phyloP scores from a whole-genome alignment of 2,113 vertebrate species.

The Cinclus mexicanus region DNA sequence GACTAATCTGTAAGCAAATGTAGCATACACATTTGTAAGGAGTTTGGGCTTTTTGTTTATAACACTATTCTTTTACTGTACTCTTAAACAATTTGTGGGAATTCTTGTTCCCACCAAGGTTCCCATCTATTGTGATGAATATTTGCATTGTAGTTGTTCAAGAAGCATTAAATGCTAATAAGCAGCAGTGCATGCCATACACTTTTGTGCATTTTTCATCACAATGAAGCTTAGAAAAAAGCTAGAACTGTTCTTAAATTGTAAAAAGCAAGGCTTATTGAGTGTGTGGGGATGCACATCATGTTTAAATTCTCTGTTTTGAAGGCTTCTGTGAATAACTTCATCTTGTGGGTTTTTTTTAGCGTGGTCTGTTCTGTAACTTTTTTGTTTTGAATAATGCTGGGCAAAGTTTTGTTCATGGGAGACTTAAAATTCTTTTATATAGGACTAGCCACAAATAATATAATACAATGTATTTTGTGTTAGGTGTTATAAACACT shows the following conservation, averaged over 20 bases:
- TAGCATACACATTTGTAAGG: background rate
- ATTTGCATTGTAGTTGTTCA: constrained; percentile 67
- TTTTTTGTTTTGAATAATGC: background rate
- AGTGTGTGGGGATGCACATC: background rate
- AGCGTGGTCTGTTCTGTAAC: background rate
- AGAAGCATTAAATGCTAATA: constrained; percentile 60
- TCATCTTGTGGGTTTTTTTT: background rate
- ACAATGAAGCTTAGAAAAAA: constrained; percentile 43
- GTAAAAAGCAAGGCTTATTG: background rate
- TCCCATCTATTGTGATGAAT: constrained; percentile 56
- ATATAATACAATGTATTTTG: background rate
- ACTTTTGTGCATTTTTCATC: constrained; percentile 34
- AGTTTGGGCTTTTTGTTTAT: constrained; percentile 28
- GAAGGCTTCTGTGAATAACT: background rate
- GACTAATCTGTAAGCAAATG: background rate
- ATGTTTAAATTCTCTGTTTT: background rate
- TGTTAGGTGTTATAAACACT: background rate
- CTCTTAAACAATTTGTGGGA: constrained; percentile 59
- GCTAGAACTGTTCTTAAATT: constrained; percentile 1
- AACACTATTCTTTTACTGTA: constrained; percentile 52
- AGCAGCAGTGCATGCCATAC: background rate
- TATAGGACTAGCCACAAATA: background rate
- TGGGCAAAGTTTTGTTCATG: background rate
- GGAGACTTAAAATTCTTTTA: background rate
- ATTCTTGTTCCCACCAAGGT: constrained; percentile 53